Percentiles rank a stretch among this genome's conserved stretches.
Evolutionary conservation across 2,797 vertebrate species (phyloP).

Genomic region (Rhinoraja longicauda): DNA sequence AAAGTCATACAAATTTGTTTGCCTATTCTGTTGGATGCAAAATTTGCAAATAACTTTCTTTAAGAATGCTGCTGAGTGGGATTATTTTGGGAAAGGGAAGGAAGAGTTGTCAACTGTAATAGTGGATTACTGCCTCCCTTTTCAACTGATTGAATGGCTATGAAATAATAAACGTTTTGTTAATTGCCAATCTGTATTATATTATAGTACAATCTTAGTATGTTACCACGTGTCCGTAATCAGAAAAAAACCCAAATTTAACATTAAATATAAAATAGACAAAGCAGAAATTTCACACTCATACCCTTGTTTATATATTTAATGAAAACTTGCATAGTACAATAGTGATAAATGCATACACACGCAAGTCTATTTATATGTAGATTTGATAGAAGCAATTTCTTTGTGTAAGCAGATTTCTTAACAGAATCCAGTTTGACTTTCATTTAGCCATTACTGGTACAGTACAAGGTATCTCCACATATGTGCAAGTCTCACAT

Average conservation of each 20-base stretch:
- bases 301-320: constrained; percentile 31
- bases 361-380: constrained; percentile 31
- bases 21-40: neutral
- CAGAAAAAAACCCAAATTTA: neutral
- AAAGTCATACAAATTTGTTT: neutral
- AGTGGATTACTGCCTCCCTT: neutral
- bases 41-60: neutral
- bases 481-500: neutral
- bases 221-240: neutral
- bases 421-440: constrained; percentile 9
- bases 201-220: neutral
- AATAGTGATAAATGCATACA: constrained; percentile 36
- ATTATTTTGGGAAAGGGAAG: neutral
- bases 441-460: constrained; percentile 3
- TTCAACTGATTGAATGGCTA: neutral
- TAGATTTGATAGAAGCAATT: constrained; percentile 26
- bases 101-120: neutral
- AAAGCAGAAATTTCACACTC: constrained; percentile 23
- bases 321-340: constrained; percentile 39
- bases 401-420: constrained; percentile 28
- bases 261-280: neutral
- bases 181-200: neutral
- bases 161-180: neutral
- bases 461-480: neutral
- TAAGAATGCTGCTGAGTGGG: neutral